Conservation (phyloP, 37 sponge, comb jelly and placozoan species). For the Chondrilla cf. caribensis region DNA sequence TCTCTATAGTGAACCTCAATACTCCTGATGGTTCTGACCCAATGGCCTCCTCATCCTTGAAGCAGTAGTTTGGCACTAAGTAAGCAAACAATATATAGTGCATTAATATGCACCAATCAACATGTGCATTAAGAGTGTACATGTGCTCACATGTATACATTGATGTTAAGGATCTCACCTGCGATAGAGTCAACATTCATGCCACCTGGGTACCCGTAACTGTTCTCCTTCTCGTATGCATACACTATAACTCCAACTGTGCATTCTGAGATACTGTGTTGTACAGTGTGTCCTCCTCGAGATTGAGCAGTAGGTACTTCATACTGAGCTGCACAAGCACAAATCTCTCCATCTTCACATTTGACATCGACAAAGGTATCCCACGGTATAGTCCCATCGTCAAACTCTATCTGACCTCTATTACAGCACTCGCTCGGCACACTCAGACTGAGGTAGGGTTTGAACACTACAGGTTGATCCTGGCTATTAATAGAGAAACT, state of each 20-base stretch:
- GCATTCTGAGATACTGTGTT: neutral
- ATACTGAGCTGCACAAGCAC: neutral
- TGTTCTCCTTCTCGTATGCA: neutral
- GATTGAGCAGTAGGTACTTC: neutral
- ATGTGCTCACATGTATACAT: too few species aligned
- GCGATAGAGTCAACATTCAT: neutral
- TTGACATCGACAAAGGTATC: neutral
- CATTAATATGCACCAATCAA: neutral
- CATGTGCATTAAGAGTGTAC: too few species aligned
- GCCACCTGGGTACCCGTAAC: neutral
- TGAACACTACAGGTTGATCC: neutral
- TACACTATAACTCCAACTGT: neutral
- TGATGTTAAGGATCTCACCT: neutral
- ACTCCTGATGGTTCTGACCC: too few species aligned
- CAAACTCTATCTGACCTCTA: too few species aligned
- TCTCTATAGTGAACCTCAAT: too few species aligned
- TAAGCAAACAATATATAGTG: too few species aligned
- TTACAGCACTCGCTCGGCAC: neutral
- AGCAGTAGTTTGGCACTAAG: too few species aligned
- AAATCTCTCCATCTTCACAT: neutral
- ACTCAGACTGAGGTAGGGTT: neutral
- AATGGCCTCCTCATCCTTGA: too few species aligned
- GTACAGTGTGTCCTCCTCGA: neutral
- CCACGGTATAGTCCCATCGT: neutral
- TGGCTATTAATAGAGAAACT: neutral